These are phyloP conservation scores for Melieria crassipennis DNA, from an alignment of 2,888 invertebrate genomes.

Conservation along the genomic window DNA sequence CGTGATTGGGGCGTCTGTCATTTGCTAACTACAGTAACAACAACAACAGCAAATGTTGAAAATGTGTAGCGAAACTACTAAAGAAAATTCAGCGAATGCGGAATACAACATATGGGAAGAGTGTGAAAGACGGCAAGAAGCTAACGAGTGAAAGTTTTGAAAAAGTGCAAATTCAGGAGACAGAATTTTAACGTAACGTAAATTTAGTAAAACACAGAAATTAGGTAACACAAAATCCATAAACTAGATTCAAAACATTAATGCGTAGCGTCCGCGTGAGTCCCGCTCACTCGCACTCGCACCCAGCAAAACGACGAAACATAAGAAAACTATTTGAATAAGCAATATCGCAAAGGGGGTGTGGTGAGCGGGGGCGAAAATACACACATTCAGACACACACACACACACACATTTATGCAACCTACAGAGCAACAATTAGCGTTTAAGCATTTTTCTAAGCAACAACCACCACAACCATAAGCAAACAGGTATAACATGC, in stretches of 20 bases:
- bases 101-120: neutral
- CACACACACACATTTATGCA: slow-evolving; percentile 1
- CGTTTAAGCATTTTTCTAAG: slow-evolving; percentile 24
- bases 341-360: slow-evolving; percentile 25
- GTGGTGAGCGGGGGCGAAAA: slow-evolving; percentile 20
- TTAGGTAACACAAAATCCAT: too few relatives aligned
- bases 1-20: too few relatives aligned
- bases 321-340: slow-evolving; percentile 11
- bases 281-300: too few relatives aligned
- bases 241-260: too few relatives aligned
- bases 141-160: neutral
- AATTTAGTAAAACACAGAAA: too few relatives aligned
- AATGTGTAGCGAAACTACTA: too few relatives aligned
- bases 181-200: neutral
- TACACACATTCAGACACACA: slow-evolving; percentile 9
- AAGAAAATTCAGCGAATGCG: too few relatives aligned
- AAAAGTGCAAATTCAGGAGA: slow-evolving; percentile 29
- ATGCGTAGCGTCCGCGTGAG: too few relatives aligned
- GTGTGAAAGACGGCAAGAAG: neutral
- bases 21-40: too few relatives aligned
- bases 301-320: too few relatives aligned
- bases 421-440: slow-evolving; percentile 12
- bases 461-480: slow-evolving; percentile 6
- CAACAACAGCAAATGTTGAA: too few relatives aligned
- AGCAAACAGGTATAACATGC: slow-evolving; percentile 2